phyloP scores from a whole-genome alignment of 2,113 vertebrate species.

The Gobio gobio region DNA sequence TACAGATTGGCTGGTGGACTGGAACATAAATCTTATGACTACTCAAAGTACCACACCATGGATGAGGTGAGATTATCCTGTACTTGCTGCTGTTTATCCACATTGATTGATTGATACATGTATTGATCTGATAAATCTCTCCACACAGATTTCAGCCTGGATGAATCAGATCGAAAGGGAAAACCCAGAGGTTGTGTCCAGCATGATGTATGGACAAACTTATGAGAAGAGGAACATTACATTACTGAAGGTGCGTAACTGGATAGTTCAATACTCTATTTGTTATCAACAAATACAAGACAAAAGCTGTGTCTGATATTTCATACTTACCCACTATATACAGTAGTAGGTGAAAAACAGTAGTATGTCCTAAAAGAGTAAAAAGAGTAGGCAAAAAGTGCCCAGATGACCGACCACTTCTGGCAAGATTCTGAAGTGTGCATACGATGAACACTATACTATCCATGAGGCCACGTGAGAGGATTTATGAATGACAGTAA shows the following conservation, averaged over 20 bases:
- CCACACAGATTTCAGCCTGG: constrained; percentile 81
- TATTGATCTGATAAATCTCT: background rate
- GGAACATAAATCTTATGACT: constrained; percentile 62
- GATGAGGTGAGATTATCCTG: constrained; percentile 67
- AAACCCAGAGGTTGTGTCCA: constrained; percentile 74
- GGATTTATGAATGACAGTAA: too few species aligned
- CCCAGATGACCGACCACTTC: too few species aligned
- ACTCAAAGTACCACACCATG: constrained; percentile 74
- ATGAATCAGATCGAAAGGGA: constrained; percentile 73
- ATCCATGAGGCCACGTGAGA: too few species aligned
- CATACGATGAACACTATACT: too few species aligned
- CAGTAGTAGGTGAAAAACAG: too few species aligned
- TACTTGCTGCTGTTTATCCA: background rate
- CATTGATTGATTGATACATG: background rate
- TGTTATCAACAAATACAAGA: background rate
- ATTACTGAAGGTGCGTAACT: constrained; percentile 78
- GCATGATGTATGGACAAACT: constrained; percentile 77
- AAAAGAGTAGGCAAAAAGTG: too few species aligned
- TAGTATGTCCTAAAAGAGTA: too few species aligned
- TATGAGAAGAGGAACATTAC: constrained; percentile 73
- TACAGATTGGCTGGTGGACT: constrained; percentile 31
- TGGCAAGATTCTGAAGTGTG: too few species aligned
- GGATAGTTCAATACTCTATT: background rate
- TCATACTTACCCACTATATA: too few species aligned
- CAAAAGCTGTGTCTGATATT: too few species aligned